Conservation (phyloP, 2,888 invertebrate genomes). For the Nymphalis urticae region DNA sequence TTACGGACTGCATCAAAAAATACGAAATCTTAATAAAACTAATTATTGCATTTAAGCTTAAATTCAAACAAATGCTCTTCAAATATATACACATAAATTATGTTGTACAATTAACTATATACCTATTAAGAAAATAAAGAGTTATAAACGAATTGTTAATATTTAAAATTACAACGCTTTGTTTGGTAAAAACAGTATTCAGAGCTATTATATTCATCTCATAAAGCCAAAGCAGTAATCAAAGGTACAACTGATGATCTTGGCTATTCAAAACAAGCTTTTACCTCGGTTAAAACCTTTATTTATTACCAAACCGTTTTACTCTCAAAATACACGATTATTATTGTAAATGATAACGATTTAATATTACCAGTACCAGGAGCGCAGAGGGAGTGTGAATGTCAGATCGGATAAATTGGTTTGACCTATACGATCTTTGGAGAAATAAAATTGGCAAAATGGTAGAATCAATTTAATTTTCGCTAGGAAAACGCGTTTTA, state of each 20-base stretch:
- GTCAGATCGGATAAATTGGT: constrained; percentile 51
- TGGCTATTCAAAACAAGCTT: constrained; percentile 50
- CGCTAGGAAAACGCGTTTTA: not conserved
- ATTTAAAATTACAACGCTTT: not conserved
- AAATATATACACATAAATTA: no score
- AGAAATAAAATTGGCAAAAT: constrained; percentile 31
- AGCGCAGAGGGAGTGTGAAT: constrained; percentile 51
- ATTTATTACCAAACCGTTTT: constrained; percentile 61
- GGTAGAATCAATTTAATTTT: constrained; percentile 32
- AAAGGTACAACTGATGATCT: constrained; percentile 30
- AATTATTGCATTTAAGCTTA: no score
- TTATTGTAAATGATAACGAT: constrained; percentile 72
- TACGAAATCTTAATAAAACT: no score
- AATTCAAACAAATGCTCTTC: no score
- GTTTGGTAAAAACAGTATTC: not conserved
- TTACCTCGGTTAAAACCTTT: constrained; percentile 49
- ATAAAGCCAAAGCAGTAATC: constrained; percentile 22
- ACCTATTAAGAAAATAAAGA: no score
- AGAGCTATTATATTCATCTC: not conserved
- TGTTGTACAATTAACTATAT: no score
- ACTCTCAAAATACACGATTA: constrained; percentile 70
- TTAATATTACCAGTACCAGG: constrained; percentile 57
- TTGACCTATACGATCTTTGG: constrained; percentile 47
- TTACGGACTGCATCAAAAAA: no score
- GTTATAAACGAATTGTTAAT: no score